Conservation (phyloP, 1,140 invertebrate species). For the Drosophila lacertosa region DNA sequence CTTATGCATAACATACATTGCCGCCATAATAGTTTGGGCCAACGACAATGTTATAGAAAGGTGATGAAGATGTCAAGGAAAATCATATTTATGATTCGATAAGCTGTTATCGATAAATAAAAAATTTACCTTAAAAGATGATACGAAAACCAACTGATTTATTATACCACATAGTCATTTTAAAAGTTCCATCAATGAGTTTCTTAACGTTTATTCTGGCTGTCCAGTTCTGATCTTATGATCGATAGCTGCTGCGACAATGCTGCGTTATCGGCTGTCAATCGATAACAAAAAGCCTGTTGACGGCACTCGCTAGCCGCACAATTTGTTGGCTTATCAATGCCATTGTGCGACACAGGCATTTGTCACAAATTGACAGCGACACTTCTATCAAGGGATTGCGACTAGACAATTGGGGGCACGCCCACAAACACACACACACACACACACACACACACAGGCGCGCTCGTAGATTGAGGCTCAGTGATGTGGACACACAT, state of each 20-base stretch:
- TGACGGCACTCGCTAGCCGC: neutral
- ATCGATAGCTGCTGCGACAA: neutral
- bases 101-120: too few species aligned
- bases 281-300: too few species aligned
- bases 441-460: slow-evolving; percentile 6
- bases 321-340: slow-evolving; percentile 52
- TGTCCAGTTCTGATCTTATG: neutral
- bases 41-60: too few species aligned
- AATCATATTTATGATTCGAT: too few species aligned
- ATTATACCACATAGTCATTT: too few species aligned
- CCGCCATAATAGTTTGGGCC: too few species aligned
- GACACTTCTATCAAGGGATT: slow-evolving; percentile 25
- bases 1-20: too few species aligned
- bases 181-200: neutral
- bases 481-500: slow-evolving; percentile 29
- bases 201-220: neutral
- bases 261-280: slow-evolving; percentile 4
- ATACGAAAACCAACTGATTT: too few species aligned
- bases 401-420: slow-evolving; percentile 12
- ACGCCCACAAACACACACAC: slow-evolving; percentile 4
- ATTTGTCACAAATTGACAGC: slow-evolving; percentile 67
- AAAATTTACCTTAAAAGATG: too few species aligned
- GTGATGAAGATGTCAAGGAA: too few species aligned
- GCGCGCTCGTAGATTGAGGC: slow-evolving; percentile 7
- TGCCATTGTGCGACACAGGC: slow-evolving; percentile 27